Base-by-base conservation (phyloP, 2,888 invertebrate genomes). In the Morinoia aosen region DNA sequence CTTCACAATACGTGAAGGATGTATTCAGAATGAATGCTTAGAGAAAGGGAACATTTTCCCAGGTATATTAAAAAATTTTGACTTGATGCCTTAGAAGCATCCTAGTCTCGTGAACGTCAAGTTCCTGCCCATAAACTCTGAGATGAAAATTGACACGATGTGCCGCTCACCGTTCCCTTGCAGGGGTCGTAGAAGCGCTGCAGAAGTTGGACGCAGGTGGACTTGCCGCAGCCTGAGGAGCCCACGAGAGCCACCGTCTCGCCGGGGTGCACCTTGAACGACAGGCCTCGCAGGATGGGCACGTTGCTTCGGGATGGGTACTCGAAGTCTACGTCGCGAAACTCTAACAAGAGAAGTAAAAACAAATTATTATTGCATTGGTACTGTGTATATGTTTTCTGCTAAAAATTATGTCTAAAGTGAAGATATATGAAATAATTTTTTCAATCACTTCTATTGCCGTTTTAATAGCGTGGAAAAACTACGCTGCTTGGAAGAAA, bases 271-370 rank as follows among this genome's bases (percentile, higher is more conserved):
- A 97, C 96, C 57, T 96, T 96, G 16, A 97, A 95, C 64, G 96
- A 96, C 48, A 97, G 97, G 0, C 98, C 98, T 97, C 98, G 98
- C 94, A 98, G 97, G 95, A 97, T 97, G 97, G 98, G 98, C 8
- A 98, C 98, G 97, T 98, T 98, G 19, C 98, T 97, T 93, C 99
- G 97, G 0, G 98, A 98, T 0, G 99, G 99, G 97, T 99, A 99
- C 96, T 97, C 97, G 97, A 99, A 99, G 76, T 98, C 97, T 0
- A 99, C 98, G 97, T 98, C 97, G 96, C 98, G 98, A 96, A 99
- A 98, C 96, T 98, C 98, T 96, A 95, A n/a, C 25, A 91, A 25
- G 40, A 8, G 64, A 48, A 56, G 56, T 94, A 56, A 76, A 76
- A 76, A 16, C 2, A 25, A 39, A 57, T 91, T 3, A 76, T 76